phyloP scores from a whole-genome alignment of 2,888 invertebrate genomes.

The Toxonevra muliebris region DNA sequence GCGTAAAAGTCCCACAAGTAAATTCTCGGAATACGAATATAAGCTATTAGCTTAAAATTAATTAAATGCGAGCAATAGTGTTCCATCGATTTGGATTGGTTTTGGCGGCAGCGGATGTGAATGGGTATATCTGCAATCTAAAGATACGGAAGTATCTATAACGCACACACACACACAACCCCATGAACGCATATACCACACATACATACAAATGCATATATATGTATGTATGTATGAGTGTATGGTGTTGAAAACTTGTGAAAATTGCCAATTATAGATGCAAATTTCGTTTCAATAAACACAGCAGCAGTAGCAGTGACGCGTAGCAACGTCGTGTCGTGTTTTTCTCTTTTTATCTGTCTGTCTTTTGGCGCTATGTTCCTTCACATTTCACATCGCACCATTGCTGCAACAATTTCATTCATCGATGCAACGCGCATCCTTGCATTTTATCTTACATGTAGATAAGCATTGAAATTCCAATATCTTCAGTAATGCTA shows the following conservation, averaged over 20 bases:
- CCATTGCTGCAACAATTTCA: too few relatives aligned
- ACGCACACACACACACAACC: background rate
- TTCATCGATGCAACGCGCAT: too few relatives aligned
- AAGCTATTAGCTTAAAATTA: constrained; percentile 24
- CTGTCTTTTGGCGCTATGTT: too few relatives aligned
- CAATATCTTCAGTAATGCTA: too few relatives aligned
- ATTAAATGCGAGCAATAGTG: constrained; percentile 25
- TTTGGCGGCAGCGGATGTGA: constrained; percentile 8
- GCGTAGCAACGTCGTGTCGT: constrained; percentile 14
- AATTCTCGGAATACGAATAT: constrained; percentile 14
- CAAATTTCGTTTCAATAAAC: constrained; percentile 29
- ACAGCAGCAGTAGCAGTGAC: constrained; percentile 20
- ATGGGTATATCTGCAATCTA: too few relatives aligned
- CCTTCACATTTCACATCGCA: too few relatives aligned
- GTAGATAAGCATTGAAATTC: too few relatives aligned
- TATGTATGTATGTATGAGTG: background rate
- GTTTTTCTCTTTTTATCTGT: too few relatives aligned
- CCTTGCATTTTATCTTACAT: too few relatives aligned
- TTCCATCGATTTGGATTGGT: constrained; percentile 11
- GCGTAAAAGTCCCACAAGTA: constrained; percentile 15
- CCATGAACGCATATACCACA: background rate
- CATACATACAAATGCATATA: constrained; percentile 1
- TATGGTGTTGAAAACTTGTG: constrained; percentile 19
- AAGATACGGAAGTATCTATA: too few relatives aligned
- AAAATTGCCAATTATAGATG: constrained; percentile 28